Evolutionary conservation across 2,797 vertebrate species (phyloP), one percentile per base, ranked within the genome.

Genomic region (Chrysolophus pictus): DNA sequence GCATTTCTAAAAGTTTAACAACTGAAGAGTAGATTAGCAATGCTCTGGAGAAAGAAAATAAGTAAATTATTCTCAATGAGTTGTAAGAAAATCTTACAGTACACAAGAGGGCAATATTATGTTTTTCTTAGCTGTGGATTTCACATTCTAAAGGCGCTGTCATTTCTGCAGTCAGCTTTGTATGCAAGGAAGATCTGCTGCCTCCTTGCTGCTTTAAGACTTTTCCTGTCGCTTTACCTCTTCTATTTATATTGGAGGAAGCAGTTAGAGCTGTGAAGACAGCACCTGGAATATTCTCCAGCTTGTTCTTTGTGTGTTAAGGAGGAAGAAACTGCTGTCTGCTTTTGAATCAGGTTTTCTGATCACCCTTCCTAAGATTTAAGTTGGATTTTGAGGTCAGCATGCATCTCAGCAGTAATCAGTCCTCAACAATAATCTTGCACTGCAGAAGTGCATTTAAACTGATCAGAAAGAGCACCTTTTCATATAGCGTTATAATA

Each of bases 321-420:
- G 31, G 35, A 65, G 62, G 15, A 87, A 58, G 37, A 76, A 94
- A 24, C 46, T 31, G 9, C 17, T 88, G 42, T 5, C 14, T 90
- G 68, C 72, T 65, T 93, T 93, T 94, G 68, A 87, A 87, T 93
- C 23, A 42, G 21, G 33, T 87, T 77, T 93, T 87, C 65, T 73
- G 44, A 90, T 39, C 71, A 37, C 31, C 24, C 11, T 72, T 6
- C 26, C 10, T 77, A 46, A 35, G 63, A n/a, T 23, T 80, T 74
- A 42, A 46, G 9, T 3, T 84, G 60, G 77, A 42, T 79, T 87
- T 91, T 17, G 12, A 82, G 29, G 58, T 73, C 33, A 47, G 21
- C 11, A 14, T 10, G 17, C 14, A 35, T 88, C 24, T 19, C 55
- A 60, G 16, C 53, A 53, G 17, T 53, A 53, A 31, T 55, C 29